Evolutionary conservation across 1,140 invertebrate species (phyloP).

Genomic region (Drosophila novamexicana): DNA sequence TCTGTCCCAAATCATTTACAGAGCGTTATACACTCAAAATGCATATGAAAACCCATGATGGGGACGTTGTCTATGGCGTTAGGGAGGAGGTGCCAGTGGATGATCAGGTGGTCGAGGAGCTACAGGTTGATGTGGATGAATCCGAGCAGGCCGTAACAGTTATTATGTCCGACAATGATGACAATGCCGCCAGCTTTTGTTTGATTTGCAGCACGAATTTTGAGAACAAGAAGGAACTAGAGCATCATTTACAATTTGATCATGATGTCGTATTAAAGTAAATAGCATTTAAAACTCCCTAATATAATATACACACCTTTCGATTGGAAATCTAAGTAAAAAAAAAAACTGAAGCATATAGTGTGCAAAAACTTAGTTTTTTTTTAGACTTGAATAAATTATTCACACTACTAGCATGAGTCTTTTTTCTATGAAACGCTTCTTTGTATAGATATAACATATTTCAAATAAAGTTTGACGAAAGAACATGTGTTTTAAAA

Average conservation of each 20-base stretch:
- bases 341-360: background rate
- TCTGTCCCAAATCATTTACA: conserved; percentile 78
- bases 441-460: conserved; percentile 11
- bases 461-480: conserved; percentile 27
- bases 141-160: conserved; percentile 74
- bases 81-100: conserved; percentile 59
- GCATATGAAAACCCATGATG: conserved; percentile 80
- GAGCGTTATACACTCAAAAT: conserved; percentile 82
- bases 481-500: background rate
- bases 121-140: conserved; percentile 73
- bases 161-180: conserved; percentile 70
- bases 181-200: conserved; percentile 61
- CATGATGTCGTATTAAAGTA: conserved; percentile 77
- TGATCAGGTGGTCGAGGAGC: conserved; percentile 70
- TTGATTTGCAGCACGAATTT: conserved; percentile 72
- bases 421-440: conserved; percentile 7
- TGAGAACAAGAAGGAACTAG: conserved; percentile 71
- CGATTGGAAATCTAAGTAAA: background rate
- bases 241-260: conserved; percentile 73
- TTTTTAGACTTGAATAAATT: conserved; percentile 2
- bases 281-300: background rate
- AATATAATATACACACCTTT: background rate
- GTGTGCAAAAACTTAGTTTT: background rate
- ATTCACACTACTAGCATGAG: background rate
- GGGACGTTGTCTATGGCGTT: conserved; percentile 65